Evolutionary conservation across 1,140 invertebrate species (phyloP).

Genomic region (Drosophila baimaii): DNA sequence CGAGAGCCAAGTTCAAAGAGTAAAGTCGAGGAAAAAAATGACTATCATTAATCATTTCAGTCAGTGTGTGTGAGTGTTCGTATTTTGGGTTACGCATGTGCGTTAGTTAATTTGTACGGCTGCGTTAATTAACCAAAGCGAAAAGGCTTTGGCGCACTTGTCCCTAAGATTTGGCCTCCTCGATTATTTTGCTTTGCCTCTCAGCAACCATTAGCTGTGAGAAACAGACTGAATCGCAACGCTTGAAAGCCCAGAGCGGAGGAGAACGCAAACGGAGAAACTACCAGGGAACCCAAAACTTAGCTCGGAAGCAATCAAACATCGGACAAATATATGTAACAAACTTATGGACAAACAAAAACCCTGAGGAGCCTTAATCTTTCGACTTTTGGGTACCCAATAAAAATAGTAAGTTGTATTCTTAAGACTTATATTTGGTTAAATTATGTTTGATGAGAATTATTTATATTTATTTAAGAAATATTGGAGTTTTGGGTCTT

Average conservation of each 20-base stretch:
- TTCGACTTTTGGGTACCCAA: background rate
- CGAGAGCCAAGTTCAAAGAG: conserved; percentile 20
- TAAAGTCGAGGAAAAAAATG: conserved; percentile 33
- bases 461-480: background rate
- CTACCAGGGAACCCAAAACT: conserved; percentile 34
- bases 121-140: conserved; percentile 67
- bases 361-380: background rate
- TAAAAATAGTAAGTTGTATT: background rate
- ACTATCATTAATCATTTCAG: conserved; percentile 66
- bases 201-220: conserved; percentile 30
- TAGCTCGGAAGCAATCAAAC: conserved; percentile 22
- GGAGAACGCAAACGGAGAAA: conserved; percentile 36
- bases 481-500: no score
- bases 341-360: background rate
- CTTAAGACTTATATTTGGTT: background rate
- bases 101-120: conserved; percentile 79
- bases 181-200: conserved; percentile 8
- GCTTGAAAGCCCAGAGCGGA: conserved; percentile 48
- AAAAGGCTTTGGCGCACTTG: conserved; percentile 41
- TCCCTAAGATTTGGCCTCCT: conserved; percentile 33
- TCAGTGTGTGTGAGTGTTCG: background rate
- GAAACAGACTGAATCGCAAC: conserved; percentile 57
- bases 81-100: conserved; percentile 72
- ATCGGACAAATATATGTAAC: conserved; percentile 8
- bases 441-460: background rate